Evolutionary conservation across 2,113 vertebrate genomes (phyloP).

Genomic region (Prionailurus viverrinus): DNA sequence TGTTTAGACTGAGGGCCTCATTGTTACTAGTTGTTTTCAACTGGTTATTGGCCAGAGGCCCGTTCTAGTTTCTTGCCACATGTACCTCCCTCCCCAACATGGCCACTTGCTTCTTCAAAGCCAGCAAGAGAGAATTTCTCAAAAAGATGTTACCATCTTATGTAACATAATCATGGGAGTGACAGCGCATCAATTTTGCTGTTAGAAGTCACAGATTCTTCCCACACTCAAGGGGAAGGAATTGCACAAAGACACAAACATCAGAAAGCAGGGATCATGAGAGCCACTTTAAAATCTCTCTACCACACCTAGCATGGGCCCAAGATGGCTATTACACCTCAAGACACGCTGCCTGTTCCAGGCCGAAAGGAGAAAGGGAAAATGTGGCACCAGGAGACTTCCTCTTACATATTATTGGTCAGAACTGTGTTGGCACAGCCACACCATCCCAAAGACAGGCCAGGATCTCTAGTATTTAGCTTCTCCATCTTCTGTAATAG

Average conservation of each 20-base stretch:
- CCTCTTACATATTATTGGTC: not conserved
- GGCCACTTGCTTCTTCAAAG: not conserved
- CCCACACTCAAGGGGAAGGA: not conserved
- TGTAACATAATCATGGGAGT: not conserved
- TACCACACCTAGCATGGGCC: not conserved
- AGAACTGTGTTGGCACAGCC: not conserved
- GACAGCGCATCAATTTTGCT: not conserved
- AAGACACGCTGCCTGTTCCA: not conserved
- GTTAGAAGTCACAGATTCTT: not conserved
- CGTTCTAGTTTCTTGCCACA: not conserved
- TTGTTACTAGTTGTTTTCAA: not conserved
- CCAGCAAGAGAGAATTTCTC: not conserved
- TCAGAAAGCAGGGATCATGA: not conserved
- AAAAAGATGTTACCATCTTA: not conserved
- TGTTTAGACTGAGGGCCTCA: not conserved
- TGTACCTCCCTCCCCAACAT: not conserved
- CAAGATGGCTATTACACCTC: not conserved
- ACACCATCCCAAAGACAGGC: not conserved
- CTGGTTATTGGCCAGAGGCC: not conserved
- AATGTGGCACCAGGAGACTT: not conserved
- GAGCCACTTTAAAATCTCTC: not conserved
- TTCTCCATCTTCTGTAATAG: not conserved
- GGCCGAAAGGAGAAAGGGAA: not conserved
- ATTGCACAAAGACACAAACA: not conserved
- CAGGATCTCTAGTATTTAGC: not conserved